These are phyloP conservation scores for Pogonophryne albipinna DNA, from an alignment of 2,797 vertebrate genomes.

Conservation along the genomic window DNA sequence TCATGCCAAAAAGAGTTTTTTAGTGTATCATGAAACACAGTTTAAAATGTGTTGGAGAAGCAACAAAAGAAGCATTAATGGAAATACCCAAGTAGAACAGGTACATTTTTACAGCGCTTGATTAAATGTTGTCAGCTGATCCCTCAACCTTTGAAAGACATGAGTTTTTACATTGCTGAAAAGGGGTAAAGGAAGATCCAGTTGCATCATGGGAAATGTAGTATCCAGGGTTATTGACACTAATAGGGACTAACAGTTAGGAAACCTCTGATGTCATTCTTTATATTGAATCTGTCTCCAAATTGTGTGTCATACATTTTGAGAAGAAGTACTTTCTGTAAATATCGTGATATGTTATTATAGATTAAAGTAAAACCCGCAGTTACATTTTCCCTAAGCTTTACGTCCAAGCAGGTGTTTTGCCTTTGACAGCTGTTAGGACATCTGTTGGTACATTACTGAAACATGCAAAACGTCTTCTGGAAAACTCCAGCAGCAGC, in stretches of 20 bases:
- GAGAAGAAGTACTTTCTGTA: background rate
- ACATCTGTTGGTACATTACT: background rate
- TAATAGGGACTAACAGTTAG: background rate
- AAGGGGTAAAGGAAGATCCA: background rate
- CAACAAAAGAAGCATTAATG: no score
- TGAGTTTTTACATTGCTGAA: no score
- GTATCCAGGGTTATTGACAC: background rate
- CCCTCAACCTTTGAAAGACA: no score
- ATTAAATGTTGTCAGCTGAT: no score
- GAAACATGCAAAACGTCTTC: background rate
- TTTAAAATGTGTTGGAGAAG: no score
- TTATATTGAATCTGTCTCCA: no score
- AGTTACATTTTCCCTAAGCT: background rate
- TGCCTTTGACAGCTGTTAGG: background rate
- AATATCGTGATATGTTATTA: background rate
- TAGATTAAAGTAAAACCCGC: background rate
- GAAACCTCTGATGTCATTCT: background rate
- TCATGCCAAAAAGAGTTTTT: no score
- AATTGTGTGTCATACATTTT: background rate
- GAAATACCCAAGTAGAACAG: no score
- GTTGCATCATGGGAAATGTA: conserved; percentile 11
- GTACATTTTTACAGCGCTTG: background rate
- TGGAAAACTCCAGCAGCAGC: background rate
- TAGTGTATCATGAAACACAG: no score
- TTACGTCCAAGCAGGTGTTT: background rate